A percentile compares a stretch with the other conserved stretches of the same genome.
Evolutionary conservation across 2,797 vertebrate species (phyloP).

Genomic region (Artibeus jamaicensis): DNA sequence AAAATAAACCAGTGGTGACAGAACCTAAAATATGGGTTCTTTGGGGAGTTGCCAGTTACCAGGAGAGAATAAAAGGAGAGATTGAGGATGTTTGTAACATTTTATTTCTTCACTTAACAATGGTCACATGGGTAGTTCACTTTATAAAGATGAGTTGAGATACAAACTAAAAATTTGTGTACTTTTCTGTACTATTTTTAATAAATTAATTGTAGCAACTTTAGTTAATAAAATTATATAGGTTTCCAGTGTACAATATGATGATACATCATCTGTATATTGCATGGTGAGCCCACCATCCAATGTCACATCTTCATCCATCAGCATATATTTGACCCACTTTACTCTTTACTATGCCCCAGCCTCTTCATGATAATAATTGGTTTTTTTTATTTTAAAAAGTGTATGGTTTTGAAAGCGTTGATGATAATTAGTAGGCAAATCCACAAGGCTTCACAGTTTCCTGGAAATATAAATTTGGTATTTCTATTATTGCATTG

Average conservation of each 20-base stretch:
- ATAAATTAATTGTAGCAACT: neutral
- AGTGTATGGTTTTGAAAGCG: neutral
- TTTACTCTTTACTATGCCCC: neutral
- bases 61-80: neutral
- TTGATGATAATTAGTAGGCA: neutral
- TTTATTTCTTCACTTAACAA: neutral
- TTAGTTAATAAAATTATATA: neutral
- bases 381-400: conserved; percentile 8
- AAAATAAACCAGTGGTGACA: neutral
- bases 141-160: neutral
- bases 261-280: neutral
- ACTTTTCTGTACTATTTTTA: neutral
- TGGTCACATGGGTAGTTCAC: neutral
- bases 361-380: neutral
- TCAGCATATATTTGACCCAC: neutral
- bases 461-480: conserved; percentile 7
- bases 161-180: neutral
- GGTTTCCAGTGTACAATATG: neutral
- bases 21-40: neutral
- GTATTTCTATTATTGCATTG: neutral
- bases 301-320: neutral
- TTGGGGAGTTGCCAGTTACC: neutral
- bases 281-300: neutral
- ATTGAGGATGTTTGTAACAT: neutral
- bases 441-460: neutral